phyloP scores from a whole-genome alignment of 1,140 invertebrate genomes.

The Papilio xuthus region DNA sequence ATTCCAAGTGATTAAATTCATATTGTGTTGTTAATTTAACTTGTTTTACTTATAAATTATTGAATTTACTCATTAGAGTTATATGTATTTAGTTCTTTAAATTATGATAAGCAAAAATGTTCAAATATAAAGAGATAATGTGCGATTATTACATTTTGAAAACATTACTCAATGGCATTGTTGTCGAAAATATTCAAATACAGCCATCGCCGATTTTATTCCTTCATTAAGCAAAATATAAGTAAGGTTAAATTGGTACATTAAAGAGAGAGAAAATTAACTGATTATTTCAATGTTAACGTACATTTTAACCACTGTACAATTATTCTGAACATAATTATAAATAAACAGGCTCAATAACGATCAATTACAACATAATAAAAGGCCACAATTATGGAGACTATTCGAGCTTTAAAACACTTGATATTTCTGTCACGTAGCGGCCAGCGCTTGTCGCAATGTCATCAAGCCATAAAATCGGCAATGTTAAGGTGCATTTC shows the following conservation, averaged over 20 bases:
- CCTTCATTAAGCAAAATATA: conserved; percentile 3
- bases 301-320: neutral
- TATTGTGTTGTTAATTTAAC: too few relatives aligned
- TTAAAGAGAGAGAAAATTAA: conserved; percentile 2
- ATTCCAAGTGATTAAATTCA: too few relatives aligned
- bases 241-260: neutral
- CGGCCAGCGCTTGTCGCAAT: conserved; percentile 40
- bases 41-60: too few relatives aligned
- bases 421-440: conserved; percentile 55
- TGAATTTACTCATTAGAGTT: too few relatives aligned
- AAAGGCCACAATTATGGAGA: conserved; percentile 43
- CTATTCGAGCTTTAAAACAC: conserved; percentile 40
- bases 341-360: conserved; percentile 45
- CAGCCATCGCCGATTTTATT: neutral
- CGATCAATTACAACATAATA: conserved; percentile 48
- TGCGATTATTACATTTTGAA: neutral
- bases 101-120: neutral
- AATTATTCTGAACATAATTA: conserved; percentile 38
- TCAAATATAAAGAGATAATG: neutral
- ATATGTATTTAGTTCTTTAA: too few relatives aligned
- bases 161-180: neutral
- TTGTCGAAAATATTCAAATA: neutral
- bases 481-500: conserved; percentile 24
- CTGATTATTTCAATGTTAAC: conserved; percentile 10
- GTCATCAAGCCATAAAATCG: conserved; percentile 28